phyloP scores from a whole-genome alignment of 1,140 invertebrate species.

The Euura lappo region DNA sequence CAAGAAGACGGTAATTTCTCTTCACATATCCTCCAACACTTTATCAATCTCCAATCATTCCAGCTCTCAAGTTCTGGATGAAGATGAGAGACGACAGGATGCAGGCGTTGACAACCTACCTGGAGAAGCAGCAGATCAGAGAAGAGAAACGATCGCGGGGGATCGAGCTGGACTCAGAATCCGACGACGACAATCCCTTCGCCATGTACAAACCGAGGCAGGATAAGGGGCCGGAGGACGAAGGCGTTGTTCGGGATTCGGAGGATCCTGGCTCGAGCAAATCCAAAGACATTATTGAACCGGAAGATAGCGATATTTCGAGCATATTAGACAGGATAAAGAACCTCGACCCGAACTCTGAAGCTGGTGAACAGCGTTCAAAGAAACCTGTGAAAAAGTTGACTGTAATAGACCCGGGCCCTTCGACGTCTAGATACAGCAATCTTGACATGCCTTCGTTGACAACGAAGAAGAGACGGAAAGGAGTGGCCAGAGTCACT shows the following conservation, averaged over 20 bases:
- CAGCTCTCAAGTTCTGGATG: constrained; percentile 46
- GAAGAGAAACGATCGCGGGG: constrained; percentile 42
- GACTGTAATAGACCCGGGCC: constrained; percentile 34
- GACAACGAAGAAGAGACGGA: background rate
- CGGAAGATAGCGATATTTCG: constrained; percentile 20
- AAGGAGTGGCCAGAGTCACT: background rate
- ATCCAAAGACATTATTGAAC: constrained; percentile 3
- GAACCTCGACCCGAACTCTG: background rate
- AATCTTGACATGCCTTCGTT: background rate
- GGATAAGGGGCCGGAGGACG: constrained; percentile 9
- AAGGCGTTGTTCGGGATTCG: background rate
- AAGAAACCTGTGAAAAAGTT: constrained; percentile 14
- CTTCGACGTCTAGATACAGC: constrained; percentile 31
- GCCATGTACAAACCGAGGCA: constrained; percentile 35
- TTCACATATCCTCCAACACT: background rate
- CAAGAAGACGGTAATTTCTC: constrained; percentile 41
- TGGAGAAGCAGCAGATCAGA: constrained; percentile 46
- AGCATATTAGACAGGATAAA: background rate
- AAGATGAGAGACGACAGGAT: constrained; percentile 37
- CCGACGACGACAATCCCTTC: constrained; percentile 46
- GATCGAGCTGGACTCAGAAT: constrained; percentile 44
- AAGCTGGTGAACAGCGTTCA: background rate
- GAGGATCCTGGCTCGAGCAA: background rate
- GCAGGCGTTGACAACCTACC: constrained; percentile 37
- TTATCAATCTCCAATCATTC: constrained; percentile 18